phyloP scores from a whole-genome alignment of 1,140 invertebrate genomes.

The Carposina sasakii region DNA sequence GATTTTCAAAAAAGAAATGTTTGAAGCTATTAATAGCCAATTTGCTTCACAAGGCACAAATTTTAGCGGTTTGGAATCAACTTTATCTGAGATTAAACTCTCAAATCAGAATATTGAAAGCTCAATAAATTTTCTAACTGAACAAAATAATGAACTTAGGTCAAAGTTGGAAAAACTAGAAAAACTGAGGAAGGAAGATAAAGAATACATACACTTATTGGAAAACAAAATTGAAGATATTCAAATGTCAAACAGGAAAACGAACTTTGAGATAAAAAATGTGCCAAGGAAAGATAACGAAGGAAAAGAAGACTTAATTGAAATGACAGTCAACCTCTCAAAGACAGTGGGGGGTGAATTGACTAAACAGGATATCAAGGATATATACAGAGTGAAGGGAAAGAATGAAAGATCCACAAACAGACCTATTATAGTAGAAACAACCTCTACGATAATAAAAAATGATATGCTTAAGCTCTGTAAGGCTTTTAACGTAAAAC shows the following conservation, averaged over 20 bases:
- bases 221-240: constrained; percentile 16
- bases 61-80: background rate
- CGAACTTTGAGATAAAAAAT: constrained; percentile 17
- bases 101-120: background rate
- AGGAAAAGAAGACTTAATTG: background rate
- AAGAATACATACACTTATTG: constrained; percentile 2
- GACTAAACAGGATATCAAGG: constrained; percentile 16
- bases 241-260: constrained; percentile 7
- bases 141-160: background rate
- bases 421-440: constrained; percentile 20
- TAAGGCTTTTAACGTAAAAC: constrained; percentile 18
- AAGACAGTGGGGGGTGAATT: constrained; percentile 8
- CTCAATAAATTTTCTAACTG: background rate
- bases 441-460: constrained; percentile 11
- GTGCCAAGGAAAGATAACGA: constrained; percentile 2
- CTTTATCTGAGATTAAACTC: background rate
- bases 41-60: too few species aligned
- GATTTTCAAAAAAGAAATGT: too few species aligned
- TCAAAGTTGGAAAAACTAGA: background rate
- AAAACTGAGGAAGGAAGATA: background rate
- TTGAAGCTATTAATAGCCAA: too few species aligned
- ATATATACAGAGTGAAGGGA: constrained; percentile 21
- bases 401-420: constrained; percentile 7
- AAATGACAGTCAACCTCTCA: background rate
- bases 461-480: constrained; percentile 15